Base-by-base conservation (phyloP, 2,888 invertebrate genomes). In the Koerneria pararmatus region DNA sequence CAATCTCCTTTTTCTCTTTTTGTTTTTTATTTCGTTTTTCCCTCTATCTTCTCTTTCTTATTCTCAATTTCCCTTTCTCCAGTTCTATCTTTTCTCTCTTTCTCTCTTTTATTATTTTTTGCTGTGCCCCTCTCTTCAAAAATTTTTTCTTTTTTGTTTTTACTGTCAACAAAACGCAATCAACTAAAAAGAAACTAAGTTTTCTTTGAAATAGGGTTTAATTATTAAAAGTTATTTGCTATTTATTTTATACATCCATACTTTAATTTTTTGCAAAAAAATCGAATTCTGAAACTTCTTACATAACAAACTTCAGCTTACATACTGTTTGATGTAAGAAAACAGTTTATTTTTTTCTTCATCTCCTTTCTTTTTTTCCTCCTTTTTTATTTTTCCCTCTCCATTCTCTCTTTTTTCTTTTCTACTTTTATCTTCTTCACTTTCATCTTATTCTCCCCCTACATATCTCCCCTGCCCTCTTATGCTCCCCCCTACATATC, bases 21-120 rank as follows among this genome's bases (percentile, higher is more conserved):
- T n/a, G n/a, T n/a, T 58, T 58, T 58, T 58, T 27, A 58, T 41
- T 58, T 31, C 15, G 3, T 3, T 58, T 29, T 27, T 58, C 11
- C 58, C 22, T 19, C 56, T 56, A 34, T 34, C 31, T 31, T 22
- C 32, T 54, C 56, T 4, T 19, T 22, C 57, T 35, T 31, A 53
- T 29, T 31, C 58, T n/a, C 46, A 58, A 58, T 37, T 41, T 41
- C 58, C 41, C 27, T 24, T 41, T 8, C 35, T 19, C n/a, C 6
- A 35, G 37, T 35, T 41, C 4, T 41, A 58, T 37, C 46, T 37
- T 41, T 19, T 15, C 4, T 8, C 57, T 35, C 57, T 57, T 37
- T 29, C 31, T 24, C 8, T 57, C 37, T 29, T 6, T 1, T 37
- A n/a, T 11, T 8, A 34, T 57, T 15, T 34, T 37, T 57, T 37